Conservation (phyloP, 1,140 invertebrate genomes). For the Antheraea pernyi region DNA sequence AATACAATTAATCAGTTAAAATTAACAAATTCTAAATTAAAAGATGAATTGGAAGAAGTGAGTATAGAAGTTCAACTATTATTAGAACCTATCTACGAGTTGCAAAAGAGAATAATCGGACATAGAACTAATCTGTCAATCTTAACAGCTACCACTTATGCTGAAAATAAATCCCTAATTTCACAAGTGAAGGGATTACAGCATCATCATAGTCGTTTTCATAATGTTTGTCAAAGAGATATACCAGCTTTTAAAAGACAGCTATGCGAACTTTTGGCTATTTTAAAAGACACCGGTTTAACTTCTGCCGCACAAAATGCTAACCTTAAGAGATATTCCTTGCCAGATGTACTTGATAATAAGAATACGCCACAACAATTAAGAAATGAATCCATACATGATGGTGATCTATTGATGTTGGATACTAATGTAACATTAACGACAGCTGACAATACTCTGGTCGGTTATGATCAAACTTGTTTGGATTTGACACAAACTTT, state of each 20-base stretch:
- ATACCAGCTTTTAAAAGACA: slow-evolving; percentile 61
- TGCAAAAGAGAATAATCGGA: slow-evolving; percentile 62
- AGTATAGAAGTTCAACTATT: slow-evolving; percentile 54
- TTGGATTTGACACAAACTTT: slow-evolving; percentile 52
- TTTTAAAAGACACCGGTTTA: slow-evolving; percentile 45
- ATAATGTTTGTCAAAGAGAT: slow-evolving; percentile 64
- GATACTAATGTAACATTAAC: slow-evolving; percentile 65
- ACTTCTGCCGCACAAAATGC: slow-evolving; percentile 33
- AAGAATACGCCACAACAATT: slow-evolving; percentile 40
- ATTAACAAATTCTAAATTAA: slow-evolving; percentile 36
- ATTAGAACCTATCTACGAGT: slow-evolving; percentile 47
- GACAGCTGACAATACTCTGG: slow-evolving; percentile 55
- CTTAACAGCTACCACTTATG: slow-evolving; percentile 69
- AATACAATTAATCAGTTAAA: slow-evolving; percentile 36
- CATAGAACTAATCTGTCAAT: slow-evolving; percentile 71
- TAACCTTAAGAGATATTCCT: slow-evolving; percentile 52
- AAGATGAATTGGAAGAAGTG: slow-evolving; percentile 46
- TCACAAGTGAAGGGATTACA: slow-evolving; percentile 64
- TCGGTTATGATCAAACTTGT: slow-evolving; percentile 55
- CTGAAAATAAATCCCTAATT: slow-evolving; percentile 64
- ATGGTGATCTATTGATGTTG: slow-evolving; percentile 67
- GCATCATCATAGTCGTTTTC: slow-evolving; percentile 58
- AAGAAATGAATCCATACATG: slow-evolving; percentile 64
- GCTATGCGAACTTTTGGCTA: slow-evolving; percentile 45
- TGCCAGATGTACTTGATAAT: slow-evolving; percentile 48